These are phyloP conservation scores for Lypha dubia DNA, from an alignment of 2,888 invertebrate species.

Conservation along the genomic window DNA sequence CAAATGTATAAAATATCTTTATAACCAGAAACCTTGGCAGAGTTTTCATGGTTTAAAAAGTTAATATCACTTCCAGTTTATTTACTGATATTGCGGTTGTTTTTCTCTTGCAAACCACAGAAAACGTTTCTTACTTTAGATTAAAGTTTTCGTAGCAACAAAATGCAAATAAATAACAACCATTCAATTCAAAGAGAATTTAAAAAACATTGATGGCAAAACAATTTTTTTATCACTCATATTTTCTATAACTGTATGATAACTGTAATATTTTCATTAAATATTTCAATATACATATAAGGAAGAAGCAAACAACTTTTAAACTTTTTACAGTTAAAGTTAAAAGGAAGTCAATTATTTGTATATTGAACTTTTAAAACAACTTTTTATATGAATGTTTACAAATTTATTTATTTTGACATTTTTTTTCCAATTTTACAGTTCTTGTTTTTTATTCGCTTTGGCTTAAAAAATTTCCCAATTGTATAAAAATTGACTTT, in stretches of 20 bases:
- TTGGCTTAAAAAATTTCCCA: too few relatives aligned
- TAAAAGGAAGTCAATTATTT: too few relatives aligned
- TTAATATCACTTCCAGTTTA: constrained; percentile 38
- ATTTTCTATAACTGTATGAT: constrained; percentile 9
- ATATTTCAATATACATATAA: too few relatives aligned
- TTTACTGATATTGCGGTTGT: neutral
- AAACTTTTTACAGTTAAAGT: too few relatives aligned
- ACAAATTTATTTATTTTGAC: too few relatives aligned
- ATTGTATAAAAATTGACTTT: neutral
- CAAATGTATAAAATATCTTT: neutral
- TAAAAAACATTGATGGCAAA: constrained; percentile 57
- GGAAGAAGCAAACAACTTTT: neutral
- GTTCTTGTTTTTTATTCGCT: too few relatives aligned
- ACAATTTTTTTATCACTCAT: constrained; percentile 21
- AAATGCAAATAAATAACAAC: neutral
- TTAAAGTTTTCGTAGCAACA: constrained; percentile 20
- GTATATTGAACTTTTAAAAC: too few relatives aligned
- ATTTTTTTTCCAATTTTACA: too few relatives aligned
- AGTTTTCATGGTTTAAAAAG: constrained; percentile 59
- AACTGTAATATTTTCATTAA: neutral
- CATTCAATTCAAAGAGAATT: constrained; percentile 18
- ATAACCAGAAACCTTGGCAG: constrained; percentile 22
- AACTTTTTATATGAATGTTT: too few relatives aligned
- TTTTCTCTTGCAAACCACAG: constrained; percentile 2
- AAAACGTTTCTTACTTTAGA: constrained; percentile 19